phyloP scores from a whole-genome alignment of 2,797 vertebrate genomes.

The Sebastes hopkinsi region DNA sequence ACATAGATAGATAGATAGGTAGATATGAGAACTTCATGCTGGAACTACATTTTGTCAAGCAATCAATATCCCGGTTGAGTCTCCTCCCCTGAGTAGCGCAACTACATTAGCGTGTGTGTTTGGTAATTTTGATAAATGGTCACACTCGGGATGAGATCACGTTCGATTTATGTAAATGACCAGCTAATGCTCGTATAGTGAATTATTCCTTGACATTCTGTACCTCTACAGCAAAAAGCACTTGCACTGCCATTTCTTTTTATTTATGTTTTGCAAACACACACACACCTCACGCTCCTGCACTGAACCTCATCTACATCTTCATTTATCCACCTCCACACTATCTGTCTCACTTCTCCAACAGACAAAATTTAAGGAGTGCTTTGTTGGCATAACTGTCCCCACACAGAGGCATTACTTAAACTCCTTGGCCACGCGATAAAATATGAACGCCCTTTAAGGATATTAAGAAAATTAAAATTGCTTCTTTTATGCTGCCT shows the following conservation, averaged over 20 bases:
- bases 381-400: constrained; percentile 68
- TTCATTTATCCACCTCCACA: constrained; percentile 42
- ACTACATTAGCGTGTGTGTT: constrained; percentile 3
- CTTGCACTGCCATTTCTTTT: constrained; percentile 8
- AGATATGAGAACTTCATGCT: background rate
- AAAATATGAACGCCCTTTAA: constrained; percentile 56
- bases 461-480: constrained; percentile 59
- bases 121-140: constrained; percentile 58
- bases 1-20: background rate
- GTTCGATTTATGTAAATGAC: constrained; percentile 69
- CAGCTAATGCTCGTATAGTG: constrained; percentile 40
- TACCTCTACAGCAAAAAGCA: constrained; percentile 40
- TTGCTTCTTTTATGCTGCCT: constrained; percentile 5
- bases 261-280: constrained; percentile 23
- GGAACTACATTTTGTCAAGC: background rate
- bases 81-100: background rate
- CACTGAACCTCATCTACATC: constrained; percentile 23
- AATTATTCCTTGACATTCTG: constrained; percentile 61
- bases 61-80: background rate
- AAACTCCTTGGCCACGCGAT: constrained; percentile 37
- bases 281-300: constrained; percentile 6
- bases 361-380: constrained; percentile 61
- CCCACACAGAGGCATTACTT: constrained; percentile 55
- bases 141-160: constrained; percentile 34
- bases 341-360: constrained; percentile 45